phyloP scores from a whole-genome alignment of 2,113 vertebrate species.

The Perca schrenkii region DNA sequence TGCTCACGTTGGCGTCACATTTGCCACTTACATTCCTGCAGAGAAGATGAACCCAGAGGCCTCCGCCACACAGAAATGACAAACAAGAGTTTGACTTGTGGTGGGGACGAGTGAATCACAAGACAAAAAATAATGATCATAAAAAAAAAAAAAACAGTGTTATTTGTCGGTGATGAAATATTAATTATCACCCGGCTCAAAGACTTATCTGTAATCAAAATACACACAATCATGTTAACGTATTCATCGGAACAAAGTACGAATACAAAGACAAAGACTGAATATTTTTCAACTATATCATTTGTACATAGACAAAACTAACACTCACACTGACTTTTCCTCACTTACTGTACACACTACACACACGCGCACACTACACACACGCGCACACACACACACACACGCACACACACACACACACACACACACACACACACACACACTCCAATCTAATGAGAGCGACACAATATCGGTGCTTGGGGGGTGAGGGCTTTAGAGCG shows the following conservation, averaged over 20 bases:
- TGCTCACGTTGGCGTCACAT: constrained; percentile 66
- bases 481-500: constrained; percentile 52
- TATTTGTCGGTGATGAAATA: constrained; percentile 27
- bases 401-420: neutral
- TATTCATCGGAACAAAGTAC: constrained; percentile 20
- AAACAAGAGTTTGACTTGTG: constrained; percentile 58
- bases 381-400: constrained; percentile 12
- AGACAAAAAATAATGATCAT: constrained; percentile 20
- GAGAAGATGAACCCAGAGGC: constrained; percentile 58
- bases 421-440: constrained; percentile 19
- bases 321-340: neutral
- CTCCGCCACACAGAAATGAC: constrained; percentile 18
- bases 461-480: constrained; percentile 36
- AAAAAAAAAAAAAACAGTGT: neutral
- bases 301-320: neutral
- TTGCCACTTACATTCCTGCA: constrained; percentile 72
- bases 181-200: constrained; percentile 24
- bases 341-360: neutral
- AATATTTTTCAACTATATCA: neutral
- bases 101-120: constrained; percentile 24
- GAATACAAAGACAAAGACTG: neutral
- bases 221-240: neutral
- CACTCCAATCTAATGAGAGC: constrained; percentile 56
- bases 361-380: neutral
- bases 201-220: constrained; percentile 6